These are phyloP conservation scores for Athene cunicularia DNA, from an alignment of 2,113 vertebrate genomes.

Conservation along the genomic window DNA sequence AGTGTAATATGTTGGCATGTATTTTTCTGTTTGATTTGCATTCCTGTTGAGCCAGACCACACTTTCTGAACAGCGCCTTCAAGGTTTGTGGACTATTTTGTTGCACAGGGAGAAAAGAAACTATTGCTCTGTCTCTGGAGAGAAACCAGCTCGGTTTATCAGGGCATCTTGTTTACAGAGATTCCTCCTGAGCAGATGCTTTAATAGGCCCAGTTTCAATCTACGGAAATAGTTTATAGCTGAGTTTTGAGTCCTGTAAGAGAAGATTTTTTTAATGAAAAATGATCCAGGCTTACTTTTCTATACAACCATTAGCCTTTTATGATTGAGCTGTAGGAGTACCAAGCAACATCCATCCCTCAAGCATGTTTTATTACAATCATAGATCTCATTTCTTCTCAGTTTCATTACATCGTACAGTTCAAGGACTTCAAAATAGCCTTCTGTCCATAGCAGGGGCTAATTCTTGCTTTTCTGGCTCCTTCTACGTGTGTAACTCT, in stretches of 20 bases:
- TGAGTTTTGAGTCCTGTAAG: not conserved
- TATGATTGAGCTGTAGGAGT: not conserved
- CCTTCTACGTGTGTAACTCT: not conserved
- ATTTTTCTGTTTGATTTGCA: constrained; percentile 29
- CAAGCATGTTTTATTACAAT: not conserved
- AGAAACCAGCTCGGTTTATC: not conserved
- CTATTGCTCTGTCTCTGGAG: not conserved
- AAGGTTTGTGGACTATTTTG: not conserved
- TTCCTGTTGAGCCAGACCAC: not conserved
- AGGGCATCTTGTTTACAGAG: not conserved
- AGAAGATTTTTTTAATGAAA: not conserved
- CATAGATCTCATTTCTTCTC: not conserved
- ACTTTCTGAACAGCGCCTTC: not conserved
- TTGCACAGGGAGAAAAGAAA: not conserved
- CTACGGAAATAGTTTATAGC: not conserved
- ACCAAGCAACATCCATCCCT: not conserved
- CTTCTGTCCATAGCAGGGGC: not conserved
- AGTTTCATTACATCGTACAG: not conserved
- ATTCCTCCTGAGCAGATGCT: not conserved
- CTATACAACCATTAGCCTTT: not conserved
- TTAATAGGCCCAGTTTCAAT: not conserved
- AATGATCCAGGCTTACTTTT: not conserved
- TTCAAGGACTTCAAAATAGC: not conserved
- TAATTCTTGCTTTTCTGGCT: not conserved
- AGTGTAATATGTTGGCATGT: not conserved